Evolutionary conservation across 2,113 vertebrate genomes (phyloP).

Genomic region (Callospermophilus lateralis): DNA sequence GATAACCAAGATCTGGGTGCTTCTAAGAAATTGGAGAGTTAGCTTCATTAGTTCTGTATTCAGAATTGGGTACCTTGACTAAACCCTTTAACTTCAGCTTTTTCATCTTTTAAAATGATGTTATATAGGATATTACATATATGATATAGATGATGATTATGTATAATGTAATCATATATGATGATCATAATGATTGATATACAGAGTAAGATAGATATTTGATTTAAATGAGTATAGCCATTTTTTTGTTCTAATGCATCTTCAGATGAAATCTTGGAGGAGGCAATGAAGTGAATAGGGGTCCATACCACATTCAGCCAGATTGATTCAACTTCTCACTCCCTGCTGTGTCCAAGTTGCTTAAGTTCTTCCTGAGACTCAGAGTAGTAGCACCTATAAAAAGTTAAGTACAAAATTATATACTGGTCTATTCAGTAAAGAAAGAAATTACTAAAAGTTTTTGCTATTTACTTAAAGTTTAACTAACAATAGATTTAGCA

Average conservation of each 20-base stretch:
- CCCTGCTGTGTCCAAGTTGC: neutral
- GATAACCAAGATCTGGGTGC: neutral
- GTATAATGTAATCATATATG: too few relatives aligned
- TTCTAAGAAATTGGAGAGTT: neutral
- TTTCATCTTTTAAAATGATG: neutral
- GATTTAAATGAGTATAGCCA: neutral
- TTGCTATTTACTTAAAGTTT: neutral
- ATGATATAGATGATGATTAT: too few relatives aligned
- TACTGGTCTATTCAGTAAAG: neutral
- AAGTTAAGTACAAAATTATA: neutral
- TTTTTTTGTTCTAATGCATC: neutral
- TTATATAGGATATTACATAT: neutral
- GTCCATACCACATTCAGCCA: neutral
- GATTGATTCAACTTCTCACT: neutral
- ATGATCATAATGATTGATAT: neutral
- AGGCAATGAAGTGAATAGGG: neutral
- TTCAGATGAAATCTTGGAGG: neutral
- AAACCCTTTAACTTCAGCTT: neutral
- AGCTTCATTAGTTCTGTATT: neutral
- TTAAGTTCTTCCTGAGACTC: neutral
- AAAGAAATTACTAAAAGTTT: neutral
- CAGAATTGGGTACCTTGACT: neutral
- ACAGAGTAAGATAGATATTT: neutral
- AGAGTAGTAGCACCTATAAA: neutral
- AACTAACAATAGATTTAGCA: neutral